A percentile compares a stretch with the other conserved stretches of the same genome.
Evolutionary conservation across 2,113 vertebrate species (phyloP).

Genomic region (Myrmecophaga tridactyla): DNA sequence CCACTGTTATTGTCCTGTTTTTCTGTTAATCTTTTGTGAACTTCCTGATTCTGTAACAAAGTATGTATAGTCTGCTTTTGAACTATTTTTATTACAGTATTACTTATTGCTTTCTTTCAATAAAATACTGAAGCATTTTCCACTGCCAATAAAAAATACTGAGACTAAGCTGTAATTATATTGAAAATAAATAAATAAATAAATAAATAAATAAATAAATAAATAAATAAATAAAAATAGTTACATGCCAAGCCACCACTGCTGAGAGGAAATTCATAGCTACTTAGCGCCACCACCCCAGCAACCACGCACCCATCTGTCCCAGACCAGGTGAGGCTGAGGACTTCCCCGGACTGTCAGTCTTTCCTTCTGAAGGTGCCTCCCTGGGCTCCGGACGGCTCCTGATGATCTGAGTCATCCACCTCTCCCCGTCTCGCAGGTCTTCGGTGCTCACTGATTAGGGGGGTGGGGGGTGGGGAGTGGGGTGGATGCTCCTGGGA

Average conservation of each 20-base stretch:
- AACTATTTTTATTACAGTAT: conserved; percentile 99
- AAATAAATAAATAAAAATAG: too few relatives aligned
- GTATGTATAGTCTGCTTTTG: conserved; percentile 98
- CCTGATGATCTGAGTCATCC: not conserved
- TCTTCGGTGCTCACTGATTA: not conserved
- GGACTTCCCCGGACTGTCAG: not conserved
- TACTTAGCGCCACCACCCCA: not conserved
- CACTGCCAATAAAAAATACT: conserved; percentile 89
- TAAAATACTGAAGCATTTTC: conserved; percentile 98
- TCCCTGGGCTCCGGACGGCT: not conserved
- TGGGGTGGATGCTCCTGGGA: not conserved
- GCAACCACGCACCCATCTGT: not conserved
- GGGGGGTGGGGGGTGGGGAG: not conserved
- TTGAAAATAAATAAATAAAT: too few relatives aligned
- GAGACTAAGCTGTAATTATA: conserved; percentile 28
- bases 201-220: too few relatives aligned
- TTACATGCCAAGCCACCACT: not conserved
- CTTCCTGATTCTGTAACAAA: conserved; percentile 93
- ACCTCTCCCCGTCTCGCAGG: too few relatives aligned
- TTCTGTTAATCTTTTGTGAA: conserved; percentile 87
- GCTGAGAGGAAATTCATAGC: not conserved
- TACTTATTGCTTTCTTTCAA: conserved; percentile 99
- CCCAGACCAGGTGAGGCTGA: not conserved
- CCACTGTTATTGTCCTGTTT: conserved; percentile 85
- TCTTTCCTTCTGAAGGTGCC: not conserved